Evolutionary conservation across 1,140 invertebrate species (phyloP).

Genomic region (Pachypeltis micranthus): DNA sequence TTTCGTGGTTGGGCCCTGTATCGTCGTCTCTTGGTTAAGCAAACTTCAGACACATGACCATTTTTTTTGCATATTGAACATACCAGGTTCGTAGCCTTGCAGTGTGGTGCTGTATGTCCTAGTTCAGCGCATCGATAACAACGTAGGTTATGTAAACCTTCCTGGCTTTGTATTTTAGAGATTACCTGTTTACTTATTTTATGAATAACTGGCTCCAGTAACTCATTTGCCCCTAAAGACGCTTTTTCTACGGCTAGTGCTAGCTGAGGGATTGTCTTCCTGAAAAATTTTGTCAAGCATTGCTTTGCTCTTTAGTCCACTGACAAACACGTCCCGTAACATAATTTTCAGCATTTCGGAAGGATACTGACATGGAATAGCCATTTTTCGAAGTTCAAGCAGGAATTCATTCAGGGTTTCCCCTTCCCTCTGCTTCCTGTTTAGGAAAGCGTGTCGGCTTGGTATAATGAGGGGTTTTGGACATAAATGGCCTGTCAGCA

Average conservation of each 20-base stretch:
- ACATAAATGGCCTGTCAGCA: background rate
- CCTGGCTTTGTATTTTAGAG: background rate
- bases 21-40: background rate
- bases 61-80: background rate
- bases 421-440: background rate
- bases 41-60: background rate
- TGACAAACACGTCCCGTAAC: constrained; percentile 1
- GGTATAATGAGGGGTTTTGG: background rate
- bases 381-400: background rate
- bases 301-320: background rate
- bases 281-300: background rate
- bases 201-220: background rate
- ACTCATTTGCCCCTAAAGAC: background rate
- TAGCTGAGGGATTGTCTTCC: background rate
- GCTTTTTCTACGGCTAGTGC: background rate
- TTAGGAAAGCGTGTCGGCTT: background rate
- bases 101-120: background rate
- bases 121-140: background rate
- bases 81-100: background rate
- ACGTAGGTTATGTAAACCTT: background rate
- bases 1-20: background rate
- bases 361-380: background rate
- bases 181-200: background rate
- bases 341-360: background rate
- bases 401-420: background rate